A percentile compares a stretch with the other conserved stretches of the same genome.
Conservation (phyloP, 2,113 vertebrate species). For the Pholis gunnellus region DNA sequence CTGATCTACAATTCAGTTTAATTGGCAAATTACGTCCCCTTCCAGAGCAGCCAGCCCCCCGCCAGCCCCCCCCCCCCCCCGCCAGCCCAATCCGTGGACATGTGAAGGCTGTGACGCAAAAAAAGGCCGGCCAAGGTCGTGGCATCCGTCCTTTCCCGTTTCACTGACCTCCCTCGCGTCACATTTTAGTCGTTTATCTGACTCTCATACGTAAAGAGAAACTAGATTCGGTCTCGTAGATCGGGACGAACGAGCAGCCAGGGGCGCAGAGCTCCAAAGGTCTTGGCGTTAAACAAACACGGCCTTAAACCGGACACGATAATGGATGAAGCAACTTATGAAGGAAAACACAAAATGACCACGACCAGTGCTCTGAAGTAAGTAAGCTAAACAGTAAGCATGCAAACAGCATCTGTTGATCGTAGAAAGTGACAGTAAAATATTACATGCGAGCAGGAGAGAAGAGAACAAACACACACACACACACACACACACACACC, state of each 20-base stretch:
- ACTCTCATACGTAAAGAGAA: not conserved
- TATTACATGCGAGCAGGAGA: not conserved
- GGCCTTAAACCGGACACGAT: not conserved
- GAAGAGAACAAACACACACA: not conserved
- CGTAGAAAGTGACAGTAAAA: not conserved
- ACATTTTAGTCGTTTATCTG: constrained; percentile 31
- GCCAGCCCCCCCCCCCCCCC: not conserved
- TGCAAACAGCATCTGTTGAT: not conserved
- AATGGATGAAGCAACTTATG: not conserved
- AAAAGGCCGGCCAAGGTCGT: constrained; percentile 13
- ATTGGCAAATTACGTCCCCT: not conserved
- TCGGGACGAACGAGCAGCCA: not conserved
- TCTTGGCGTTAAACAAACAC: not conserved
- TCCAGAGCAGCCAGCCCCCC: not conserved
- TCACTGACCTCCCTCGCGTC: not conserved
- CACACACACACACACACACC: not conserved
- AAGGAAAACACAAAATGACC: not conserved
- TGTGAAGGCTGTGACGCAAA: constrained; percentile 14
- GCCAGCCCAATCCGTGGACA: not conserved
- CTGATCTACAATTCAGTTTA: not conserved
- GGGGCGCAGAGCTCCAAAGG: not conserved
- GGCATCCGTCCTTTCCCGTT: not conserved
- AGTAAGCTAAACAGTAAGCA: not conserved
- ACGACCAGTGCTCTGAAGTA: not conserved
- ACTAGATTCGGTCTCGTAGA: not conserved